Base-by-base conservation (phyloP, 2,888 invertebrate genomes). In the Oxyteleia sp. region DNA sequence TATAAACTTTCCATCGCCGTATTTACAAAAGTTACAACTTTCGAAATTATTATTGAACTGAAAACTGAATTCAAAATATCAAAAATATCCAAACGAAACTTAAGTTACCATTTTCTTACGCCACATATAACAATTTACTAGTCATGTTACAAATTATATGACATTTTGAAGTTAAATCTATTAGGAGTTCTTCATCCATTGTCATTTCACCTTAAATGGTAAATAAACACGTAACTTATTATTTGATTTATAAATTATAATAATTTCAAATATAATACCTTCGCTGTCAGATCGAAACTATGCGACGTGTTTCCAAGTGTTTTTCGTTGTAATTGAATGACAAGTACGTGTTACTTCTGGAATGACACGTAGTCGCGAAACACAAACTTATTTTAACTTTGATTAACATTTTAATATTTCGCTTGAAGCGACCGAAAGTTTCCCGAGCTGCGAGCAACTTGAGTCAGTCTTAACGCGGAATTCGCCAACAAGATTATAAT, bases 351-450 rank as follows among this genome's bases (percentile, higher is more conserved):
- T 16, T 18, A 43, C 16, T 59, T 55, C 35, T 5, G 20, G 13
- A 66, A 29, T 57, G 64, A 57, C 49, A 41, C 66, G 66, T 47
- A 75, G 59, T 68, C 57, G 16, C 26, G 23, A 32, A 41, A 64
- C 47, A 11, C 20, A 57, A 75, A 76, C 59, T 76, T 68, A 76
- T 66, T 59, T 76, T 51, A 76, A 76, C 49, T 76, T 57, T 76
- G 75, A 76, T 76, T 59, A 76, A 59, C 38, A 68, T 61, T 76
- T 76, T 68, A 76, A 76, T 76, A 76, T 76, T 76, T 76, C 11
- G 61, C 61, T 69, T 38, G 29, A 41, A 78, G 53, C 63, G 18
- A 63, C 7, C 16, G 20, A 61, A 78, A 61, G 61, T 78, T 78
- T 63, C 38, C 11, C 49, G n/a, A 66, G 41, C 26, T 66, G 20